phyloP scores from a whole-genome alignment of 1,140 invertebrate genomes.

The Vollenhovia emeryi region DNA sequence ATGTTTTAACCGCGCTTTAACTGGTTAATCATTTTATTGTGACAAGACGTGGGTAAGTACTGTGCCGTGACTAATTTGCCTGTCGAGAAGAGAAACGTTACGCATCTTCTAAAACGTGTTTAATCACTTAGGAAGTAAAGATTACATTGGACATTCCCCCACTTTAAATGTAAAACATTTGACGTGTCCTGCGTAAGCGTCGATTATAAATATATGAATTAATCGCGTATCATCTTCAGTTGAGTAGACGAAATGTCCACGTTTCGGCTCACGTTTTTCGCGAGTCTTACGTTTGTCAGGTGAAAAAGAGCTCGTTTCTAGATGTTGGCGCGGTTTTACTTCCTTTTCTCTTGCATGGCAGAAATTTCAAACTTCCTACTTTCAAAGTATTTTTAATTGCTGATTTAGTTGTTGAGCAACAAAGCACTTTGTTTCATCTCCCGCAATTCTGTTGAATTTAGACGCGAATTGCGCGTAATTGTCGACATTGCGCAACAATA shows the following conservation, averaged over 20 bases:
- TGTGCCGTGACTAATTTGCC: conserved; percentile 44
- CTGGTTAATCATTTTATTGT: conserved; percentile 3
- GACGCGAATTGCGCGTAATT: not conserved
- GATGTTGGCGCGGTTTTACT: conserved; percentile 79
- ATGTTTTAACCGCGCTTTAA: conserved; percentile 55
- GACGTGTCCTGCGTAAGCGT: not conserved
- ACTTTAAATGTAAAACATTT: not conserved
- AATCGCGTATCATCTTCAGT: not conserved
- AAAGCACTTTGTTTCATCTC: not conserved
- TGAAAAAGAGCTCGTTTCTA: conserved; percentile 81
- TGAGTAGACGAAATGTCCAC: not conserved
- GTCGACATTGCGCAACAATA: not conserved
- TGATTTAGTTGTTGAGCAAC: not conserved
- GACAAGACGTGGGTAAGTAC: conserved; percentile 56
- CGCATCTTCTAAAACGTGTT: not conserved
- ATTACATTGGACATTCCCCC: not conserved
- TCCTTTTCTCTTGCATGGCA: conserved; percentile 55
- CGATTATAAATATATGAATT: not conserved
- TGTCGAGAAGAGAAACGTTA: not conserved
- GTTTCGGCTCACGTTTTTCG: not conserved
- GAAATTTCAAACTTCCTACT: not conserved
- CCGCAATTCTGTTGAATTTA: not conserved
- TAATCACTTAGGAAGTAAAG: not conserved
- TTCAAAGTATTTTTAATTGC: conserved; percentile 10
- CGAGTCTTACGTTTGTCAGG: not conserved